Conservation (phyloP, 1,140 invertebrate species). For the Papilio helenus region DNA sequence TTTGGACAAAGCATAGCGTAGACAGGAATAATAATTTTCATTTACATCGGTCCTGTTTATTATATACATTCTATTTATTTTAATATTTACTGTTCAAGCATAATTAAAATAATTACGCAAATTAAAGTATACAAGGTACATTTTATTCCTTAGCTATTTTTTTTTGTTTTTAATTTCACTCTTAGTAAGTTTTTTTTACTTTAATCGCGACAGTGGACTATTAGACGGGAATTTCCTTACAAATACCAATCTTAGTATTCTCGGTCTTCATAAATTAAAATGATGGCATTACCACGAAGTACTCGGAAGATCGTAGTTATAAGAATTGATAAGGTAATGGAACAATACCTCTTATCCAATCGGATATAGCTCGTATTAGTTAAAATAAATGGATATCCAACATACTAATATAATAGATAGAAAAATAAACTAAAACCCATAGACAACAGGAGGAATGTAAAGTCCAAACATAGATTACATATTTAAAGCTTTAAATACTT, state of each 20-base stretch:
- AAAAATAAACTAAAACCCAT: not conserved
- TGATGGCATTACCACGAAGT: not conserved
- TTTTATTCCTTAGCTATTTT: not conserved
- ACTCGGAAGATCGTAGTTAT: not conserved
- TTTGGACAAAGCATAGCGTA: no score
- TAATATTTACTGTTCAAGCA: no score
- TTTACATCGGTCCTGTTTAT: no score
- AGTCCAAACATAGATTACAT: slow-evolving; percentile 13
- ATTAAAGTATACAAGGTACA: not conserved
- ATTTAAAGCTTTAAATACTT: slow-evolving; percentile 26
- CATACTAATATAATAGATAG: no score
- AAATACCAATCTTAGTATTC: not conserved
- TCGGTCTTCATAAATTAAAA: not conserved
- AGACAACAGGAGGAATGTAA: not conserved
- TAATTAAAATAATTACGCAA: not conserved
- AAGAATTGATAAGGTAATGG: no score
- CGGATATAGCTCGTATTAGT: no score
- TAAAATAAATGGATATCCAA: no score
- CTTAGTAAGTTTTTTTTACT: not conserved
- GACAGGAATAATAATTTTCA: no score
- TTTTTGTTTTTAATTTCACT: not conserved
- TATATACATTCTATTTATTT: no score
- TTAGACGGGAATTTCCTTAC: not conserved
- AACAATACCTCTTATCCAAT: no score
- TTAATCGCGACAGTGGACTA: not conserved